Conservation (phyloP, 2,113 vertebrate species). For the Etheostoma spectabile region DNA sequence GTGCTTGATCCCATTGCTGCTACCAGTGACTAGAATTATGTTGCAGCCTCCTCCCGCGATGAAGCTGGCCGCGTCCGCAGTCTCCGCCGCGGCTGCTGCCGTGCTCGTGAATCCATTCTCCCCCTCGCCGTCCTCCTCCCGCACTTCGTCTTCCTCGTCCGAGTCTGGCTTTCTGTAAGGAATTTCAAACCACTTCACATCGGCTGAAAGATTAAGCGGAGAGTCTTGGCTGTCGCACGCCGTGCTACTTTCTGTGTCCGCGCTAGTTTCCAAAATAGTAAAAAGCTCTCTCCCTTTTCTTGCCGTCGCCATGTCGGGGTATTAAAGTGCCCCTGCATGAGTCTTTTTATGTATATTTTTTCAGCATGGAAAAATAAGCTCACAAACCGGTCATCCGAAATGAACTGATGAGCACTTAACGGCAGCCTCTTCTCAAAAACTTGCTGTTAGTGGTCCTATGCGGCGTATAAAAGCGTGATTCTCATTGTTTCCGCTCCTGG, state of each 20-base stretch:
- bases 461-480: slow-evolving; percentile 77
- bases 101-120: slow-evolving; percentile 76
- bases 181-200: slow-evolving; percentile 89
- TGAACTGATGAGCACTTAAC: slow-evolving; percentile 76
- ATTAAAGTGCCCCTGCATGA: slow-evolving; percentile 89
- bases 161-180: slow-evolving; percentile 85
- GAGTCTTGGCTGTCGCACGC: slow-evolving; percentile 82
- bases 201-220: slow-evolving; percentile 85
- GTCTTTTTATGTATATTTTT: slow-evolving; percentile 81
- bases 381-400: slow-evolving; percentile 74
- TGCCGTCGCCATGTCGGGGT: slow-evolving; percentile 89
- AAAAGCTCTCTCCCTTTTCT: slow-evolving; percentile 89
- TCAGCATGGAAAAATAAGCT: slow-evolving; percentile 74
- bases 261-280: slow-evolving; percentile 89
- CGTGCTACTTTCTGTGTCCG: slow-evolving; percentile 85
- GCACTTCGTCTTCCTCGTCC: slow-evolving; percentile 82
- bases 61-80: slow-evolving; percentile 82
- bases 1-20: slow-evolving; percentile 85
- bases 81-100: slow-evolving; percentile 67
- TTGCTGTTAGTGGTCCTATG: slow-evolving; percentile 78
- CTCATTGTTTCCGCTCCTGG: slow-evolving; percentile 87
- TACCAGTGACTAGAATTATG: slow-evolving; percentile 86
- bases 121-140: slow-evolving; percentile 74
- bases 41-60: slow-evolving; percentile 84
- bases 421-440: slow-evolving; percentile 69